Evolutionary conservation across 2,888 invertebrate species (phyloP), one percentile per base, ranked within the genome.

Genomic region (Conus canariensis): DNA sequence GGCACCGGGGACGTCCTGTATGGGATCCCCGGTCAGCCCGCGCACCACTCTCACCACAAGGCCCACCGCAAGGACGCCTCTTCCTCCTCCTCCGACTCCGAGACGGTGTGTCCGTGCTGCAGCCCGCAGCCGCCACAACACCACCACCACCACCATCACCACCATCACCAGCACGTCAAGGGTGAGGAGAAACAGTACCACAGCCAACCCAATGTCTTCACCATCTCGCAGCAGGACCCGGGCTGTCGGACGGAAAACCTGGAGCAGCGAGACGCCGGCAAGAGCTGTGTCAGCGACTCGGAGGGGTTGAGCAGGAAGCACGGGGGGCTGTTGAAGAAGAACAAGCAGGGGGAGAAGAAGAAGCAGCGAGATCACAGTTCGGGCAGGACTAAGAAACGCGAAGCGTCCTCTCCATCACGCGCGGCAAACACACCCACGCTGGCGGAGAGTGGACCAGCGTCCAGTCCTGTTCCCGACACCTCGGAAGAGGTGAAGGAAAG

Each of bases 41-140:
- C 80, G 8, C 64, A 6, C 10, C 10, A 16, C 64, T 64, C 64
- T 64, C 64, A 19, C 22, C 70, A 70, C 19, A 88, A 90, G 70
- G 91, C 90, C 12, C 86, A 90, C 88, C 77, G 92, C 93, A 85
- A 88, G 64, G 60, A 77, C 12, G 30, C 64, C 30, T 77, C 88
- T 6, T 83, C 82, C 12, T 30, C 77, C n/a, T 77, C 67, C 58
- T 82, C 88, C 12, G 88, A 88, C 45, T 82, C 80, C 6, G 88
- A 88, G 64, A 56, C 25, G n/a, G 25, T 59, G 30, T 88, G 88
- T 30, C 58, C 88, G 3, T 82, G 88, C 30, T 88, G 82, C 82
- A 14, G 14, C n/a, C 87, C 67, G 22, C 87, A 87, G 30, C 87
- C 70, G 45, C 60, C 70, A 3, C 85, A 85, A n/a, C n/a, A 22